These are phyloP conservation scores for Beroe forskalii DNA, from an alignment of 37 sponge, comb jelly and placozoan species.

Conservation along the genomic window DNA sequence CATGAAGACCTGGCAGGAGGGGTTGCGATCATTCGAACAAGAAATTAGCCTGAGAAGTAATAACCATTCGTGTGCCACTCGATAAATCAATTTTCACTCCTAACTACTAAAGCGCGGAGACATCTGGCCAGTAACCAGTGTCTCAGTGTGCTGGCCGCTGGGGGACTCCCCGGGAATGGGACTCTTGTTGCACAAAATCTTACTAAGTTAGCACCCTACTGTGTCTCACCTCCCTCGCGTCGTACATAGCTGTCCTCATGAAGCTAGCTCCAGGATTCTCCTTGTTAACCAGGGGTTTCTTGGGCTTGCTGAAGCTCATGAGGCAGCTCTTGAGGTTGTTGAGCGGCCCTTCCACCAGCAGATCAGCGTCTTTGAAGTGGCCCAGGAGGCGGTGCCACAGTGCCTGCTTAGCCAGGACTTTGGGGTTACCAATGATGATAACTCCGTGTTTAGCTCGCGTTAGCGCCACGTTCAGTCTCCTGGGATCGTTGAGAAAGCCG, in stretches of 20 bases:
- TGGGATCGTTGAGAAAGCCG: conserved; percentile 95
- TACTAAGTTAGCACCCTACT: too few relatives aligned
- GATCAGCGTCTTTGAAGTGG: conserved; percentile 62
- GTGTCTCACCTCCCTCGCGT: conserved; percentile 73
- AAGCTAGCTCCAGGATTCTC: conserved; percentile 84
- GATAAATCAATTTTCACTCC: too few relatives aligned
- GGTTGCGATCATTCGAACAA: too few relatives aligned
- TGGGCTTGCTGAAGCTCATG: too few relatives aligned
- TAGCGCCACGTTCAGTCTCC: conserved; percentile 92
- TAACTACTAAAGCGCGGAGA: too few relatives aligned
- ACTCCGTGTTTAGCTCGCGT: conserved; percentile 92
- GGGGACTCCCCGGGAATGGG: too few relatives aligned
- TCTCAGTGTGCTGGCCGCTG: conserved; percentile 63
- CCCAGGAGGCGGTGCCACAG: conserved; percentile 47
- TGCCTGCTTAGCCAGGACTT: conserved; percentile 76
- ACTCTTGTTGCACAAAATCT: too few relatives aligned
- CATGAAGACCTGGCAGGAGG: conserved; percentile 40
- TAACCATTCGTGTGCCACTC: too few relatives aligned
- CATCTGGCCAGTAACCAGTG: too few relatives aligned
- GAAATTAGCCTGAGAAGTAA: too few relatives aligned
- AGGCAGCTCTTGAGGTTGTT: conserved; percentile 74
- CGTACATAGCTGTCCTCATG: conserved; percentile 83
- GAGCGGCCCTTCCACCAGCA: conserved; percentile 74
- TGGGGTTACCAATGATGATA: conserved; percentile 91
- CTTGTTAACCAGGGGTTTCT: conserved; percentile 78